Conservation (phyloP, 2,113 vertebrate species). For the Albula goreensis region DNA sequence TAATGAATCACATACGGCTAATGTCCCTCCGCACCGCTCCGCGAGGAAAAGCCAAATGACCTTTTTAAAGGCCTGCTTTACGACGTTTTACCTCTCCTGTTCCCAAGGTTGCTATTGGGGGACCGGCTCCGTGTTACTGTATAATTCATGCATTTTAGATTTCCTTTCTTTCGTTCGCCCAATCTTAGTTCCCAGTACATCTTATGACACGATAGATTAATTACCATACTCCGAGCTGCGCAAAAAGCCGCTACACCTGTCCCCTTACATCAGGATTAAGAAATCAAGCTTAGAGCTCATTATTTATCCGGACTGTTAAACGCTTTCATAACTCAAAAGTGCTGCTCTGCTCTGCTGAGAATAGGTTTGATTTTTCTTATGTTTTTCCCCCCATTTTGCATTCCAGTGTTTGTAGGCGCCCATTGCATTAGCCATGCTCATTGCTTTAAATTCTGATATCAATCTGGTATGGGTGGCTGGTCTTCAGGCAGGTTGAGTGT, state of each 20-base stretch:
- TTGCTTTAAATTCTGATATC: too few relatives aligned
- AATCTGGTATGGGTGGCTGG: too few relatives aligned
- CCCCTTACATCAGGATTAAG: conserved; percentile 50
- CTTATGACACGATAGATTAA: conserved; percentile 47
- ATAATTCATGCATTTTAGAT: conserved; percentile 31
- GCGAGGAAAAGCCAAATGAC: conserved; percentile 13
- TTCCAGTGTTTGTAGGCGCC: too few relatives aligned
- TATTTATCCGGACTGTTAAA: conserved; percentile 49
- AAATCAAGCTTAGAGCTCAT: conserved; percentile 40
- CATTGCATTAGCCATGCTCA: too few relatives aligned
- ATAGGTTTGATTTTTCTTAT: neutral
- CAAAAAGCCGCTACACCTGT: conserved; percentile 49
- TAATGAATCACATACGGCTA: conserved; percentile 46
- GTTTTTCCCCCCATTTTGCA: too few relatives aligned
- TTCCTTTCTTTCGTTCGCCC: neutral
- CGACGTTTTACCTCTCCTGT: conserved; percentile 8
- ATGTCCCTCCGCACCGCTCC: conserved; percentile 22
- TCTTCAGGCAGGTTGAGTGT: too few relatives aligned
- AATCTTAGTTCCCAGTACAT: conserved; percentile 22
- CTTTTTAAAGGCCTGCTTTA: conserved; percentile 15
- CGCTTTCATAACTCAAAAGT: neutral
- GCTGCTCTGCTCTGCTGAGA: neutral
- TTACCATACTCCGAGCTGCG: conserved; percentile 32
- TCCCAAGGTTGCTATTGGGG: neutral
- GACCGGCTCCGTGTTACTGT: neutral